These are phyloP conservation scores for Cantharis nigra DNA, from an alignment of 2,888 invertebrate genomes.

Conservation along the genomic window DNA sequence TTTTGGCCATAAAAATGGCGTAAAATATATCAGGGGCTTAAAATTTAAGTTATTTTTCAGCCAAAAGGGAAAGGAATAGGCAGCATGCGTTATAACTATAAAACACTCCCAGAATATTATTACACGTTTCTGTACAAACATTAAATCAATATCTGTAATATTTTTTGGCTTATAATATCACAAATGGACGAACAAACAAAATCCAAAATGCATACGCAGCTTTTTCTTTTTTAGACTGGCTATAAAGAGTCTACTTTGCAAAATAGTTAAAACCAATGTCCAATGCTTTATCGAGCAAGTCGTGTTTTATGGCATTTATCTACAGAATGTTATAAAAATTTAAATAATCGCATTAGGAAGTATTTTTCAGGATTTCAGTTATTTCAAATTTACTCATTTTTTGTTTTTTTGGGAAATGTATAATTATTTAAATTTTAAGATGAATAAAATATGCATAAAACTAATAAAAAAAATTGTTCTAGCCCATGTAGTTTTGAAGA, in stretches of 20 bases:
- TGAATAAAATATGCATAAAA: no score
- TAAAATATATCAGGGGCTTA: neutral
- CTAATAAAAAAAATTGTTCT: no score
- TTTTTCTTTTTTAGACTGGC: neutral
- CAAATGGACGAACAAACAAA: neutral
- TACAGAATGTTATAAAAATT: no score
- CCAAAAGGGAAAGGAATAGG: neutral
- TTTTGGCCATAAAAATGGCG: neutral
- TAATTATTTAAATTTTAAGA: no score
- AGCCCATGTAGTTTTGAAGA: no score
- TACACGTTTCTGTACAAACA: neutral
- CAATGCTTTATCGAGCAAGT: no score
- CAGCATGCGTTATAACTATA: neutral
- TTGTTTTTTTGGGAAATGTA: no score
- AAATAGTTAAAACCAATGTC: neutral
- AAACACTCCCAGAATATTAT: neutral
- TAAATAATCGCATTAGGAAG: no score
- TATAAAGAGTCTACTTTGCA: neutral
- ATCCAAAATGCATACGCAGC: neutral
- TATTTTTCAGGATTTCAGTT: no score
- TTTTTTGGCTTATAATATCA: neutral
- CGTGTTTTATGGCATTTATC: no score
- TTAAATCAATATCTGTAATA: neutral
- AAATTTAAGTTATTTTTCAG: neutral
- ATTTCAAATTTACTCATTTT: no score